Conservation (phyloP, 2,113 vertebrate genomes). For the Pimephales promelas region DNA sequence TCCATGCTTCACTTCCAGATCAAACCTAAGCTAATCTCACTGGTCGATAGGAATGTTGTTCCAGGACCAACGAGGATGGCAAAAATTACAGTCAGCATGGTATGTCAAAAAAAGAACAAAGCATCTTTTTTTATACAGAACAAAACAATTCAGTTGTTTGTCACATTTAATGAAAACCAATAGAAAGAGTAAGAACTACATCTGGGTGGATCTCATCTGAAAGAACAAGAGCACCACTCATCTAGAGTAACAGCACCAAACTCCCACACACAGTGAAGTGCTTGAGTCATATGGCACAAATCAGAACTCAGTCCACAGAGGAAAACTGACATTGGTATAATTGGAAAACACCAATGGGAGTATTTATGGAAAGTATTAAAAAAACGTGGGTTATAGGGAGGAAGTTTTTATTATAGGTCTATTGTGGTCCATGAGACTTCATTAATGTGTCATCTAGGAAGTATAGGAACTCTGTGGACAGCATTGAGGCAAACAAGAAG, state of each 20-base stretch:
- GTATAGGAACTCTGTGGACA: background rate
- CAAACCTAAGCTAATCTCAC: background rate
- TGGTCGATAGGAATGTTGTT: background rate
- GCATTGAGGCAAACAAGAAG: constrained; percentile 50
- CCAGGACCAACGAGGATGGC: too few species aligned
- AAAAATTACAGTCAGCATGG: too few species aligned
- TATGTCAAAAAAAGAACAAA: background rate
- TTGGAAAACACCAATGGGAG: constrained; percentile 3
- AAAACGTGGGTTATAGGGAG: background rate
- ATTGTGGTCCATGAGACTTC: constrained; percentile 22
- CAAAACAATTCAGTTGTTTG: constrained; percentile 7
- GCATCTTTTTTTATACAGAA: background rate
- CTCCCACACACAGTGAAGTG: constrained; percentile 20
- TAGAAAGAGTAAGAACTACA: background rate
- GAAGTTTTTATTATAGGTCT: background rate
- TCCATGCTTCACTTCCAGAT: background rate
- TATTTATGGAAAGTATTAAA: background rate
- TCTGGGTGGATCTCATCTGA: background rate
- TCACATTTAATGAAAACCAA: constrained; percentile 4
- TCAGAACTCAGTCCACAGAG: background rate
- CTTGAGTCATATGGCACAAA: background rate
- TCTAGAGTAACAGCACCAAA: background rate
- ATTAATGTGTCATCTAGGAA: background rate
- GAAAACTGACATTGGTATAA: background rate
- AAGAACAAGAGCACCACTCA: constrained; percentile 18